A percentile compares a stretch with the other conserved stretches of the same genome.
Evolutionary conservation across 2,113 vertebrate genomes (phyloP).

Genomic region (Callocephalon fimbriatum): DNA sequence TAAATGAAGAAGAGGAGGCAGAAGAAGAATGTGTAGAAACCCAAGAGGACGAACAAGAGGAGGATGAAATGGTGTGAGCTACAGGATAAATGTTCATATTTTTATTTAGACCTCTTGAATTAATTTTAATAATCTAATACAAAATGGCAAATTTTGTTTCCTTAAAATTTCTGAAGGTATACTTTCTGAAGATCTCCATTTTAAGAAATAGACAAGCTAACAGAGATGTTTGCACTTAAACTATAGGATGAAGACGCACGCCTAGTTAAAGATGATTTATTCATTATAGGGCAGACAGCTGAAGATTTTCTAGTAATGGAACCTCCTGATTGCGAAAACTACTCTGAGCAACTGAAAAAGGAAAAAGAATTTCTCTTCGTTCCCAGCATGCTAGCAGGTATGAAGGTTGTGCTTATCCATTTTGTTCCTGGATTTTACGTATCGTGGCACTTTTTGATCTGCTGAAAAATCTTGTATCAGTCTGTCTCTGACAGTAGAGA

Average conservation of each 20-base stretch:
- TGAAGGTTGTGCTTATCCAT: not conserved
- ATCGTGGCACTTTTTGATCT: not conserved
- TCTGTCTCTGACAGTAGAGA: not conserved
- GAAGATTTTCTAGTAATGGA: slow-evolving; percentile 83
- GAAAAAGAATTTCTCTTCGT: slow-evolving; percentile 84
- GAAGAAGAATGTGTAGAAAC: slow-evolving; percentile 60
- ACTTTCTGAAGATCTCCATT: not conserved
- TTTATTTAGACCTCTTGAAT: not conserved
- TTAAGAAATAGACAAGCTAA: not conserved
- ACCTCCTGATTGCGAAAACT: slow-evolving; percentile 82
- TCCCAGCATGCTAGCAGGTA: slow-evolving; percentile 87
- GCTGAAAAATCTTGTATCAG: not conserved
- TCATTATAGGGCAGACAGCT: slow-evolving; percentile 75
- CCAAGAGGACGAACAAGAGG: slow-evolving; percentile 46
- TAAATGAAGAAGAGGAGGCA: slow-evolving; percentile 61
- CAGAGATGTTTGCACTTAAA: not conserved
- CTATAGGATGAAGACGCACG: slow-evolving; percentile 82
- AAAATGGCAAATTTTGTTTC: not conserved
- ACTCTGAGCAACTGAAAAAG: slow-evolving; percentile 72
- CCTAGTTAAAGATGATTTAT: slow-evolving; percentile 78
- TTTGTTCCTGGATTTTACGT: not conserved
- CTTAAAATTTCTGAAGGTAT: not conserved
- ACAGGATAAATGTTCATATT: not conserved
- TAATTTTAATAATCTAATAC: not conserved
- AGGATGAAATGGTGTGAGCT: slow-evolving; percentile 48